Base-by-base conservation (phyloP, 2,113 vertebrate genomes). In the Tachysurus fulvidraco region DNA sequence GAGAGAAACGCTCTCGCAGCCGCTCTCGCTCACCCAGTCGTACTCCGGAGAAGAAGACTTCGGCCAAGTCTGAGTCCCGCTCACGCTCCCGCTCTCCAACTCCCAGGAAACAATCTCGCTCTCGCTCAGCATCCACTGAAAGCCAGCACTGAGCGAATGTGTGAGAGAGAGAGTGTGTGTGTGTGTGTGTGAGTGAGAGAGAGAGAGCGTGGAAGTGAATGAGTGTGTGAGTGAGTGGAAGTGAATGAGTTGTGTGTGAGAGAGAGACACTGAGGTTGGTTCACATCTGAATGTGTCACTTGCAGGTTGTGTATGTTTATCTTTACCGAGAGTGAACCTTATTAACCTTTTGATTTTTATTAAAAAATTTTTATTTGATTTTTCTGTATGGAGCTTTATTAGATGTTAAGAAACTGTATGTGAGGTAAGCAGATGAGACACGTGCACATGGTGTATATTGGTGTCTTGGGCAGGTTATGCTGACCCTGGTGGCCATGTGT, bases 1-100 rank as follows among this genome's bases (percentile, higher is more conserved):
- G 69, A 11, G 83, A 84, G 87, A 93, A 91, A 84, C 95, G 93
- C 28, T 95, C 94, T 25, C 94, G 78, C n/a, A 91, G 92, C 85
- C 93, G 93, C 36, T 95, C 94, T 52, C 92, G 93, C 25, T 95
- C 94, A 0, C 4, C 57, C 85, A 96, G 95, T 86, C 94, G 94
- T 84, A 95, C 94, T 12, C 95, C 95, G 0, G 95, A 95, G 85
- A 95, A 93, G 91, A 96, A 94, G 86, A 19, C 81, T 0, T 87
- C 92, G 0, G 85, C 65, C 19, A 93, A 93, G 5, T 89, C 90
- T 69, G 92, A 92, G 74, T 82, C 91, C 0, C 67, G 84, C 0
- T 93, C 83, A 36, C 93, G 92, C 30, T 93, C 92, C 11, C 78
- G 87, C 28, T 92, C 95, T 13, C 93, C 92, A 9, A 92, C 91